These are phyloP conservation scores for Cyclura pinguis DNA, from an alignment of 2,797 vertebrate genomes.

Conservation along the genomic window DNA sequence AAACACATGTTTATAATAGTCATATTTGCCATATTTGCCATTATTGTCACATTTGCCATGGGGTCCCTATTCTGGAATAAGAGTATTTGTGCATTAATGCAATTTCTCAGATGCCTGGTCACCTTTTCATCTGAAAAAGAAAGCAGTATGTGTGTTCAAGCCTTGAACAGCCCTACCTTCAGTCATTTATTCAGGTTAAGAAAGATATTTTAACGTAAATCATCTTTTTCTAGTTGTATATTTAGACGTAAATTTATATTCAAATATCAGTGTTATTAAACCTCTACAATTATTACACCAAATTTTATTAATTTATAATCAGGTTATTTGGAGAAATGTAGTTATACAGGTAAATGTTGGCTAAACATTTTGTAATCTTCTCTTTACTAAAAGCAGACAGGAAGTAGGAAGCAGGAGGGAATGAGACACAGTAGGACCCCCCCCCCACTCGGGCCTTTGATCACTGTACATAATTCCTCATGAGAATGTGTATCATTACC, in stretches of 20 bases:
- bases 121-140: not conserved
- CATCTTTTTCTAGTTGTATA: constrained; percentile 18
- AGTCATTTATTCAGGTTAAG: not conserved
- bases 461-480: not conserved
- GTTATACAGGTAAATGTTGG: not conserved
- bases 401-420: not conserved
- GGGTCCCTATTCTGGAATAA: not conserved
- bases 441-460: not conserved
- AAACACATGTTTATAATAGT: not conserved
- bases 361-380: not conserved
- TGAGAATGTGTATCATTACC: not conserved
- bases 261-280: constrained; percentile 20
- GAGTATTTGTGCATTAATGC: not conserved
- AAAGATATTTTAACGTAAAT: constrained; percentile 19
- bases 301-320: not conserved
- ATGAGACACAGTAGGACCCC: not conserved
- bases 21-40: no score
- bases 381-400: not conserved
- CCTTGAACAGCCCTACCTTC: not conserved
- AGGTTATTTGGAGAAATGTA: not conserved
- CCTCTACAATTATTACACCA: not conserved
- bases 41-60: not conserved
- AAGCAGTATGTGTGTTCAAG: not conserved
- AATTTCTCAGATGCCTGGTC: not conserved
- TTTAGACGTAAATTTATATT: constrained; percentile 12